A percentile compares a stretch with the other conserved stretches of the same genome.
Conservation (phyloP, 2,888 invertebrate genomes). For the Thymelicus sylvestris region DNA sequence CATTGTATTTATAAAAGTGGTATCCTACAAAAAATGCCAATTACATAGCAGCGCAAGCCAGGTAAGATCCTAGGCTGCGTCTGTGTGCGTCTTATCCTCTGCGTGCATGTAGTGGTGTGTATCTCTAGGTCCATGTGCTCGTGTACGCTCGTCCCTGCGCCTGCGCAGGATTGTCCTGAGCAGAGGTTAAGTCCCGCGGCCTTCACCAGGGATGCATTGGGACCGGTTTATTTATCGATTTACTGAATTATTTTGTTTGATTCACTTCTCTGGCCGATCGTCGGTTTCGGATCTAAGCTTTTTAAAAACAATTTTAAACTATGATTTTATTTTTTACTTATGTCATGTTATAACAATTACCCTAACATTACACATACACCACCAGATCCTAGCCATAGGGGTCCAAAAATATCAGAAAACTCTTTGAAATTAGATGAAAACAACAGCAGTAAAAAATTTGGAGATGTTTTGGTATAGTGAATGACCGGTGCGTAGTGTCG, state of each 20-base stretch:
- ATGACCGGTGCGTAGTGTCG: conserved; percentile 49
- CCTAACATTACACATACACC: neutral
- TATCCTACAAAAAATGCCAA: conserved; percentile 64
- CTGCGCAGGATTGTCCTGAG: conserved; percentile 72
- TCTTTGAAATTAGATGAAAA: neutral
- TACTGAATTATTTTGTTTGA: conserved; percentile 49
- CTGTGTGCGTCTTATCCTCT: conserved; percentile 49
- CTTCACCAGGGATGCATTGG: conserved; percentile 81
- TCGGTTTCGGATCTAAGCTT: neutral
- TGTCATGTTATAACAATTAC: neutral
- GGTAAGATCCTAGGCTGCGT: conserved; percentile 62
- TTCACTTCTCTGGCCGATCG: neutral
- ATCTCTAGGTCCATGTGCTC: conserved; percentile 54
- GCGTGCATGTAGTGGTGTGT: conserved; percentile 51
- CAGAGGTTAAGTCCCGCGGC: conserved; percentile 76
- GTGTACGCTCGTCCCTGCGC: conserved; percentile 63
- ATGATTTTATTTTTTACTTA: neutral
- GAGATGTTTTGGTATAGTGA: conserved; percentile 40
- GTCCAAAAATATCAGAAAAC: neutral
- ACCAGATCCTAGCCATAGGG: neutral
- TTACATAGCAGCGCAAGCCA: conserved; percentile 58
- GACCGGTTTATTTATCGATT: conserved; percentile 69
- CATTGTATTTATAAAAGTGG: conserved; percentile 61
- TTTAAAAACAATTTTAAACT: no score
- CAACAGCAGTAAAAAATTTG: conserved; percentile 4